These are phyloP conservation scores for Nycteola revayana DNA, from an alignment of 2,888 invertebrate genomes.

Conservation along the genomic window DNA sequence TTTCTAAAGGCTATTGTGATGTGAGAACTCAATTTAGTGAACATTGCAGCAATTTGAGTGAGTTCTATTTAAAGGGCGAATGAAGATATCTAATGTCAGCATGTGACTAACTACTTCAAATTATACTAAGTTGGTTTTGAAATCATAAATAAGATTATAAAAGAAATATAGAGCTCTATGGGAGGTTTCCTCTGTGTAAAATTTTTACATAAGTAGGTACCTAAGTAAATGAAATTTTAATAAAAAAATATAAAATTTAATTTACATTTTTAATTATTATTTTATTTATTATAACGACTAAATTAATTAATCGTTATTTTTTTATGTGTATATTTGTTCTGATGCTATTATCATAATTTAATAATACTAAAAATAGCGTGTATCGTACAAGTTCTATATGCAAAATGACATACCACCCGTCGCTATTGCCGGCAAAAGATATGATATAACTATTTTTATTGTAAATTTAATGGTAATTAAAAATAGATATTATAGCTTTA, in stretches of 20 bases:
- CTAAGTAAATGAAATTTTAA: too few species aligned
- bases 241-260: too few species aligned
- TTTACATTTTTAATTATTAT: too few species aligned
- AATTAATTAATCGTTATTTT: too few species aligned
- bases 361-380: background rate
- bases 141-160: slow-evolving; percentile 28
- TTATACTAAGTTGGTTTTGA: too few species aligned
- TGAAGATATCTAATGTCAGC: slow-evolving; percentile 58
- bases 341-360: background rate
- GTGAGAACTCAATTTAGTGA: slow-evolving; percentile 80
- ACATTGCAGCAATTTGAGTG: slow-evolving; percentile 53
- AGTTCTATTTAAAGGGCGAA: slow-evolving; percentile 61
- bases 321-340: background rate
- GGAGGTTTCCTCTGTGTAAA: too few species aligned
- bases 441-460: slow-evolving; percentile 13
- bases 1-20: slow-evolving; percentile 72
- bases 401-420: slow-evolving; percentile 2
- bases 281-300: too few species aligned
- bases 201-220: too few species aligned
- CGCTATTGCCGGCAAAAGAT: slow-evolving; percentile 27
- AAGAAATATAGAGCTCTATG: too few species aligned
- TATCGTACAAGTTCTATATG: background rate
- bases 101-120: too few species aligned
- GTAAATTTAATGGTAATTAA: slow-evolving; percentile 23
- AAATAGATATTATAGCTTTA: slow-evolving; percentile 29